A percentile compares a stretch with the other conserved stretches of the same genome.
These are phyloP conservation scores for Trichomycterus rosablanca DNA, from an alignment of 2,113 vertebrate genomes.

Conservation along the genomic window DNA sequence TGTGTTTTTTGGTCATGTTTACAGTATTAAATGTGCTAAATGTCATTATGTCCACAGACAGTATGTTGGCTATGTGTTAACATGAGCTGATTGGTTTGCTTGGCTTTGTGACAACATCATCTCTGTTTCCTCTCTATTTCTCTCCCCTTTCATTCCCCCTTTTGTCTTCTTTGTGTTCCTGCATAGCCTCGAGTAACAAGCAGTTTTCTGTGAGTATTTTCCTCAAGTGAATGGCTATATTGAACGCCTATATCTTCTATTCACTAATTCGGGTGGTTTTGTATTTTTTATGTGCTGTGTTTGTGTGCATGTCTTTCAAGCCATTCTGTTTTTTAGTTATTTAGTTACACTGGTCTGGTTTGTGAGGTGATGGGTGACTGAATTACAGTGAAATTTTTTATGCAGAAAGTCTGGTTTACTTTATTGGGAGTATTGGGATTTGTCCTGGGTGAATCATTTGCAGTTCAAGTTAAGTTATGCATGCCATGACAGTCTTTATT, in stretches of 20 bases:
- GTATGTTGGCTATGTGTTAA: no score
- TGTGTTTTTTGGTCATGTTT: no score
- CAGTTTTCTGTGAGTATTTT: slow-evolving; percentile 74
- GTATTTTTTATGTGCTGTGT: background rate
- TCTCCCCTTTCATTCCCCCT: slow-evolving; percentile 43
- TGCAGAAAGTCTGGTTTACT: no score
- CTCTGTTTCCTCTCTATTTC: slow-evolving; percentile 58
- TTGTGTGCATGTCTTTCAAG: no score
- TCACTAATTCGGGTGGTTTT: background rate
- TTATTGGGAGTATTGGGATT: no score
- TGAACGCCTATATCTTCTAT: slow-evolving; percentile 29
- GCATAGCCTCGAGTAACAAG: slow-evolving; percentile 71
- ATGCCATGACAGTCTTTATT: no score
- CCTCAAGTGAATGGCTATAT: slow-evolving; percentile 21
- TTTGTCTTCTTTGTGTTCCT: slow-evolving; percentile 55
- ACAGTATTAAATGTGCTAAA: no score
- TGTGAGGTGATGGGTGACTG: slow-evolving; percentile 11
- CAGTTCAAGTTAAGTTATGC: no score
- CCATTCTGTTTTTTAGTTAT: no score
- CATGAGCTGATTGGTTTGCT: no score
- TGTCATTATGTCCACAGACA: no score
- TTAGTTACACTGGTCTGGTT: background rate
- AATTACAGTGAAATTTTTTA: background rate
- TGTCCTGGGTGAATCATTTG: no score
- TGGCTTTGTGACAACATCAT: slow-evolving; percentile 47